These are phyloP conservation scores for Eristalinus aeneus DNA, from an alignment of 2,888 invertebrate genomes.

Conservation along the genomic window DNA sequence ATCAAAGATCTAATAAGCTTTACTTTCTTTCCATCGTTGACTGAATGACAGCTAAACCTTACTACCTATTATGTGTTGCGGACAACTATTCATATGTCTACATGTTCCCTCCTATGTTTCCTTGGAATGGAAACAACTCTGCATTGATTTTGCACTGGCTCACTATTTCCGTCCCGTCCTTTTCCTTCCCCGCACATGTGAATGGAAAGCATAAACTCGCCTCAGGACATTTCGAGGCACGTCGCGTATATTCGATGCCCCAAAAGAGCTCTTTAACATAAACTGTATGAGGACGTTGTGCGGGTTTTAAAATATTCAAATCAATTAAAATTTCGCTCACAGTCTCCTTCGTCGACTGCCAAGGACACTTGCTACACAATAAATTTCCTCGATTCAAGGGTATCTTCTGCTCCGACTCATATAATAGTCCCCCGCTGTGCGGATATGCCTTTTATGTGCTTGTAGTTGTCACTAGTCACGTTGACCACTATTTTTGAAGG, in stretches of 20 bases:
- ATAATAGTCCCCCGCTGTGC: not conserved
- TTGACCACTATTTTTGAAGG: not conserved
- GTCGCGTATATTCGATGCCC: not conserved
- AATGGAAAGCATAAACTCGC: not conserved
- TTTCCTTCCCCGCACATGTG: not conserved
- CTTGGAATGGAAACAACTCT: not conserved
- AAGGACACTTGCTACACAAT: not conserved
- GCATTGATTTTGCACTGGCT: not conserved
- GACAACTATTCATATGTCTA: not conserved
- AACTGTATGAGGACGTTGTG: not conserved
- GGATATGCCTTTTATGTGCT: not conserved
- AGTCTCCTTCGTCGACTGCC: not conserved
- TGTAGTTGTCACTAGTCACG: not conserved
- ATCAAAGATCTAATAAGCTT: not conserved
- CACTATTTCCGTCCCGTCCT: not conserved
- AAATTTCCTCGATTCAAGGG: not conserved
- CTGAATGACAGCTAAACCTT: not conserved
- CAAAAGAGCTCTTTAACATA: not conserved
- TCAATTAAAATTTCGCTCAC: not conserved
- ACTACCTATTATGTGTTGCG: not conserved
- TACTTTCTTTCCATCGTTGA: not conserved
- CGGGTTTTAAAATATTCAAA: not conserved
- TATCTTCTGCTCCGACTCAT: not conserved
- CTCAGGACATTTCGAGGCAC: not conserved
- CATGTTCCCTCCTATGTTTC: not conserved